These are phyloP conservation scores for Halisarca cf. caerulea DNA, from an alignment of 37 sponge, comb jelly and placozoan species.

Conservation along the genomic window DNA sequence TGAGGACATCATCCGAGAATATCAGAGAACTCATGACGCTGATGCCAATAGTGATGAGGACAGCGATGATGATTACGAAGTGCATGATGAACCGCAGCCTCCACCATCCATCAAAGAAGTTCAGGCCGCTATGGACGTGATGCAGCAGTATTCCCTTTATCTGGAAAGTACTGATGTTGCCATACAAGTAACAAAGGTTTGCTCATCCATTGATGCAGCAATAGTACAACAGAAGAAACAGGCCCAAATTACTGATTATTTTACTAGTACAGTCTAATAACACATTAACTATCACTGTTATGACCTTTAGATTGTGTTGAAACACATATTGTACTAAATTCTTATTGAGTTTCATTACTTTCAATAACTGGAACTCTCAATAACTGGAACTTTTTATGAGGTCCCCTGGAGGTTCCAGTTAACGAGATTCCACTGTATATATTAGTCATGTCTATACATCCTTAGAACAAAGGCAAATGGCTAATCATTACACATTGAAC, in stretches of 20 bases:
- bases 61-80: slow-evolving; percentile 1
- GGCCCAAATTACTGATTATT: slow-evolving; percentile 11
- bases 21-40: neutral
- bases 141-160: slow-evolving; percentile 9
- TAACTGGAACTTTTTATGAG: neutral
- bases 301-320: slow-evolving; percentile 1
- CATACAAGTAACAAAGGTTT: neutral
- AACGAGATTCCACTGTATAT: slow-evolving; percentile 15
- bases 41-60: neutral
- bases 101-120: no score
- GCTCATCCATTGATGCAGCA: slow-evolving; percentile 32
- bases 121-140: slow-evolving; percentile 12
- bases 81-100: neutral
- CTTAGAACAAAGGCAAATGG: no score
- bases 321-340: slow-evolving; percentile 3
- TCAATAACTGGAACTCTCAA: slow-evolving; percentile 17
- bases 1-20: neutral
- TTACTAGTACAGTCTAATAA: slow-evolving; percentile 22
- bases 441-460: no score
- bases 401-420: slow-evolving; percentile 25
- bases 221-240: slow-evolving; percentile 20
- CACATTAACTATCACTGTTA: neutral
- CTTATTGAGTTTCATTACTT: slow-evolving; percentile 8
- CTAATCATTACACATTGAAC: no score
- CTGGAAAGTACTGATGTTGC: slow-evolving; percentile 22